Evolutionary conservation across 2,113 vertebrate species (phyloP), one percentile per base, ranked within the genome.

Genomic region (Tupaia tana): DNA sequence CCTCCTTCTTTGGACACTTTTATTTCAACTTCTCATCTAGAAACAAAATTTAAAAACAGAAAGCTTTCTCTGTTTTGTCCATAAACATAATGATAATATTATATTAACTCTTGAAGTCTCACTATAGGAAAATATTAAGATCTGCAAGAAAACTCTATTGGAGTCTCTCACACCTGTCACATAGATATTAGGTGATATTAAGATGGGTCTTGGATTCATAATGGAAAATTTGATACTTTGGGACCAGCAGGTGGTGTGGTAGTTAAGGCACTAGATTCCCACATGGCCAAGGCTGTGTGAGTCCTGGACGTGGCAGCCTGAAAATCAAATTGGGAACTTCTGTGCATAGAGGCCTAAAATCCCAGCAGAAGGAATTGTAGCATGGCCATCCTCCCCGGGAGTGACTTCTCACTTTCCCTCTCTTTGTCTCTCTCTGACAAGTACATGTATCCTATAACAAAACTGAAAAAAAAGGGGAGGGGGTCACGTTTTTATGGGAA

Each of bases 1-100:
- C 64, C 5, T 70, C 27, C 18, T 86, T 79, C 13, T 52, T 12
- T 16, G 86, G 52, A 18, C 27, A 95, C 73, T 95, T 94, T 82
- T 85, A 81, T 87, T 82, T 87, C 43, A 79, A 89, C 63, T 56
- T 90, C 87, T 29, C 31, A 67, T n/a, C 56, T 66, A 54, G 77
- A 88, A 70, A 89, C 34, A 91, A 84, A 85, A 96, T 34, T 91
- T 95, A 58, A 59, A 16, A 96, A 27, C 66, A 22, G 0, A 91
- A 85, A 93, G 22, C 7, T 58, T 88, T 87, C 64, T 70, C 22
- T 80, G 2, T 66, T 80, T 27, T 89, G 14, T 54, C 3, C 4
- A 7, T 64, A 93, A 27, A 54, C 22, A n/a, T 78, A 92, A 56
- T 52, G 31, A 78, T 74, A 29, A 9, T 74, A 58, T 92, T 78